Base-by-base conservation (phyloP, 2,113 vertebrate genomes). In the Holacanthus passer region DNA sequence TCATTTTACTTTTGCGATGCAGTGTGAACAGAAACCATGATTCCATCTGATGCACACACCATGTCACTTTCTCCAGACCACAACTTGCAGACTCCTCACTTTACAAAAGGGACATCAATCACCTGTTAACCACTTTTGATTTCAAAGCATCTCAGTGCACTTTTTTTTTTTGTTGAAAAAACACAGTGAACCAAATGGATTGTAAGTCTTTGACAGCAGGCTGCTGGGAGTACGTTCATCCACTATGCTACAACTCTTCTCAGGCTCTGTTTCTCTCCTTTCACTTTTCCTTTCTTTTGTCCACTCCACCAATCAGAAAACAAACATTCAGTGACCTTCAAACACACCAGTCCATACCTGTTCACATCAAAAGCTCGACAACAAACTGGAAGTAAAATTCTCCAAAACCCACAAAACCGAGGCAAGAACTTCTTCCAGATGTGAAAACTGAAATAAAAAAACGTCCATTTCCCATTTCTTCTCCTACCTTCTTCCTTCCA, bases 161-260 rank as follows among this genome's bases (percentile, higher is more conserved):
- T 52, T 79, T 81, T 84, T 66, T 79, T 59, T 79, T 74, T 83
- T 59, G 24, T 74, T 41, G 12, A 81, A 79, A 77, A 84, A 91
- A 84, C 88, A 93, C 89, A 92, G 92, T 93, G 90, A 93, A 91
- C 75, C 82, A 77, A 91, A 91, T 83, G 74, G 84, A 85, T 88
- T 84, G 64, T 74, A 80, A 84, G 87, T 92, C 83, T 85, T 79
- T 90, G 72, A 82, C 80, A 83, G 73, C 78, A 83, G 76, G 70
- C 82, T 77, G 78, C 77, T 82, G 79, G 83, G 77, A 82, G 80
- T 69, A 55, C 68, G 50, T 85, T 79, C 45, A 73, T 72, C 83
- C 77, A 55, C 82, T 77, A 88, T 82, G 76, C 76, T 90, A 86
- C 84, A 77, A 64, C 79, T 88, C 85, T 60, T 89, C 70, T 72